A percentile compares a stretch with the other conserved stretches of the same genome.
These are phyloP conservation scores for Spicauda simplicius DNA, from an alignment of 2,888 invertebrate species.

Conservation along the genomic window DNA sequence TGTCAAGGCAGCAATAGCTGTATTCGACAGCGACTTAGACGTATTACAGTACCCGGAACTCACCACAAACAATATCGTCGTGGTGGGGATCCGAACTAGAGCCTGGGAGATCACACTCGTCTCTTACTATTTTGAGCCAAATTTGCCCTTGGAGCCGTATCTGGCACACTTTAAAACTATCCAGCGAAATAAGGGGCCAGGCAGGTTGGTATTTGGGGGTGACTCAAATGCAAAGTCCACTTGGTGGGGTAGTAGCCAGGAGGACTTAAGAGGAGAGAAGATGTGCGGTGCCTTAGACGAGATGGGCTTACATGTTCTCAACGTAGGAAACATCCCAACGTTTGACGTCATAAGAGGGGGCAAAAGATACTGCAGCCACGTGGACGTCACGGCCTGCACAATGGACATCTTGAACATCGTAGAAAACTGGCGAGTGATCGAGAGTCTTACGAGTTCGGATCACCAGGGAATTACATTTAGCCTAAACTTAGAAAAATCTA, in stretches of 20 bases:
- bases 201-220: too few species aligned
- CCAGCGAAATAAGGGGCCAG: too few species aligned
- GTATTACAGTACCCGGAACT: constrained; percentile 19
- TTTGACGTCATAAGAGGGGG: neutral
- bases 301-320: neutral
- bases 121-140: neutral
- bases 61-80: too few species aligned
- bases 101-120: neutral
- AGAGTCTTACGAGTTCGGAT: neutral
- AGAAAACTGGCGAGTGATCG: neutral
- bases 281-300: neutral
- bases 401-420: too few species aligned
- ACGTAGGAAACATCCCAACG: neutral
- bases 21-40: constrained; percentile 18
- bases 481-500: neutral
- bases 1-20: constrained; percentile 30
- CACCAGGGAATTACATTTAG: neutral
- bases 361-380: too few species aligned
- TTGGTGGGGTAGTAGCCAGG: too few species aligned
- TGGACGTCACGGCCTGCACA: too few species aligned
- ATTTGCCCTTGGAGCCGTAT: neutral
- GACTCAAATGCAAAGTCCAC: too few species aligned
- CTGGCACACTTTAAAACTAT: neutral
- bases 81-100: too few species aligned
- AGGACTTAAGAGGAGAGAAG: neutral